Percentiles rank a stretch among this genome's conserved stretches.
Conservation (phyloP, 2,797 vertebrate species). For the Lutjanus argentimaculatus region DNA sequence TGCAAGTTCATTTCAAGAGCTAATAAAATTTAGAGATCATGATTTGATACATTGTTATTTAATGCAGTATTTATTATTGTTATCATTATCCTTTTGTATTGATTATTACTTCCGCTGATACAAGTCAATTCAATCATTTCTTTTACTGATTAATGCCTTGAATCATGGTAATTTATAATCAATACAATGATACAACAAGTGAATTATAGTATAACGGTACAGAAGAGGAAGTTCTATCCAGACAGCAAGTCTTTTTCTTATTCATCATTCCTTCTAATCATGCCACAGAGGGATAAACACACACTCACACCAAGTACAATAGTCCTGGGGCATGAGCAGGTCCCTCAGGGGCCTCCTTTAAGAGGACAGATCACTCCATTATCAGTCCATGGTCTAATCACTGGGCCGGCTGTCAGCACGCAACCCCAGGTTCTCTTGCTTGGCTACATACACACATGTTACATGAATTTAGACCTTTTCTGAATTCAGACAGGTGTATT, state of each 20-base stretch:
- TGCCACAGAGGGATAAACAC: neutral
- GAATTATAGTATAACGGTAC: neutral
- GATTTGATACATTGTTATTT: neutral
- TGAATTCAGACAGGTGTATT: conserved; percentile 14
- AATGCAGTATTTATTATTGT: neutral
- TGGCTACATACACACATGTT: neutral
- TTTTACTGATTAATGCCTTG: neutral
- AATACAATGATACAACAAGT: neutral
- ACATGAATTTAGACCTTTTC: neutral
- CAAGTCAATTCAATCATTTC: neutral
- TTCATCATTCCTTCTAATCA: conserved; percentile 35
- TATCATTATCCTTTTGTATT: neutral
- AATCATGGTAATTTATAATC: neutral
- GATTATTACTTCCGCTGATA: neutral
- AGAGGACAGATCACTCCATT: conserved; percentile 73
- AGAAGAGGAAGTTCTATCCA: neutral
- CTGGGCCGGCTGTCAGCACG: conserved; percentile 86
- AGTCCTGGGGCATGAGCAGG: conserved; percentile 49
- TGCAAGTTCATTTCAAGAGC: too few species aligned
- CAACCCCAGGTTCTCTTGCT: conserved; percentile 21
- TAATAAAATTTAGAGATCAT: neutral
- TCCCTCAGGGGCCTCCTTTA: conserved; percentile 64
- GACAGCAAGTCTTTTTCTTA: conserved; percentile 25
- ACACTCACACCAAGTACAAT: conserved; percentile 28
- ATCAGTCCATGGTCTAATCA: conserved; percentile 81